Conservation (phyloP, 1,140 invertebrate genomes). For the Drosophila kohkoa region DNA sequence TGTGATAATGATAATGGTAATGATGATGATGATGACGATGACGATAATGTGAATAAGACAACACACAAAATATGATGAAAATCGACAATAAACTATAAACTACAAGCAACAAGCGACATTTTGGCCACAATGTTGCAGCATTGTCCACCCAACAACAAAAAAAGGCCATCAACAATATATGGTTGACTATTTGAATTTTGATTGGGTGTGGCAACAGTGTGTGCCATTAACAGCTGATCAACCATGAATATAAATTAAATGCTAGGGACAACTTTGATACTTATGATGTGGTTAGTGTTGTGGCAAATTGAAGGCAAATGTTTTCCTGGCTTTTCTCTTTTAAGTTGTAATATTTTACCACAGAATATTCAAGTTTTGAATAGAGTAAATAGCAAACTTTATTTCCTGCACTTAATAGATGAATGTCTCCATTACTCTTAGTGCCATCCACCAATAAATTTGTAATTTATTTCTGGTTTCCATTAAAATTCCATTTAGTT, state of each 20-base stretch:
- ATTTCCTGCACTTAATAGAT: background rate
- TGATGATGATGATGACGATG: constrained; percentile 51
- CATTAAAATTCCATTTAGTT: background rate
- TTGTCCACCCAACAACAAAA: constrained; percentile 19
- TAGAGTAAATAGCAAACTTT: background rate
- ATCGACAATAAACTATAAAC: constrained; percentile 58
- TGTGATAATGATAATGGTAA: constrained; percentile 44
- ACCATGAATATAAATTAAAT: constrained; percentile 11
- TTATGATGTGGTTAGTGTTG: background rate
- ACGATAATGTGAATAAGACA: constrained; percentile 27
- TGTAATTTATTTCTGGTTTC: background rate
- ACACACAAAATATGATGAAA: constrained; percentile 48
- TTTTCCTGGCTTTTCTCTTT: background rate
- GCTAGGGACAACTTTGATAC: background rate
- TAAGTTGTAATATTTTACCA: too few species aligned
- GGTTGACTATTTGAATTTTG: constrained; percentile 14
- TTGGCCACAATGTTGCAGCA: constrained; percentile 50
- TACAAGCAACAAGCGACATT: constrained; percentile 47
- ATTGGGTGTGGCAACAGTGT: constrained; percentile 21
- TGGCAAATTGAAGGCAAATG: background rate
- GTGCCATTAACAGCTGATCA: constrained; percentile 20
- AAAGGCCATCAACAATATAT: constrained; percentile 17
- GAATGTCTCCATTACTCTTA: background rate
- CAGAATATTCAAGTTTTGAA: too few species aligned
- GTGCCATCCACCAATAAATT: background rate